Conservation (phyloP, 2,888 invertebrate genomes). For the Ischnus inquisitorius region DNA sequence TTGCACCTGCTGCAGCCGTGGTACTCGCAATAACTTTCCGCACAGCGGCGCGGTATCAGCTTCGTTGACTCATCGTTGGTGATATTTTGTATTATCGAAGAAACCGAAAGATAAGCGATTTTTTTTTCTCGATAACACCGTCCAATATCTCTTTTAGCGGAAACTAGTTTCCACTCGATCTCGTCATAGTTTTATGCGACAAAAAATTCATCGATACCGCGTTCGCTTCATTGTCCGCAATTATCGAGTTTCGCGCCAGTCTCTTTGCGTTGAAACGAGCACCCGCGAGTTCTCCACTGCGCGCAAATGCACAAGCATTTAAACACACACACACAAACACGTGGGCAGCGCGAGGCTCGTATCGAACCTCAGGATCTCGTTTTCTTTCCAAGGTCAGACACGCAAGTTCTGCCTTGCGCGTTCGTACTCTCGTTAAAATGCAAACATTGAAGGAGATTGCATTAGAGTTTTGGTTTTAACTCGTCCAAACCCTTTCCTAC, state of each 20-base stretch:
- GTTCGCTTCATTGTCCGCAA: constrained; percentile 7
- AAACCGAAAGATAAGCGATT: constrained; percentile 8
- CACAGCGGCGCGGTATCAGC: neutral
- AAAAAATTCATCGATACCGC: neutral
- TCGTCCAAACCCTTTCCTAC: neutral
- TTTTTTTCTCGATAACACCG: neutral
- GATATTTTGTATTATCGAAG: constrained; percentile 13
- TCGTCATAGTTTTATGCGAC: neutral
- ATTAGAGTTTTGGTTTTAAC: neutral
- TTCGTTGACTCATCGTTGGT: constrained; percentile 11
- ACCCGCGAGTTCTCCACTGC: constrained; percentile 6
- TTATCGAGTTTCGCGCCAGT: constrained; percentile 12
- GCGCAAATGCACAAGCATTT: constrained; percentile 18
- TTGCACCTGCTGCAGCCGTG: constrained; percentile 30
- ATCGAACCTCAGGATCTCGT: constrained; percentile 40
- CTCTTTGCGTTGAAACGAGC: neutral
- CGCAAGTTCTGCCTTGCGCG: constrained; percentile 18
- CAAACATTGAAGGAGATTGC: neutral
- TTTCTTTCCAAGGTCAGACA: constrained; percentile 49
- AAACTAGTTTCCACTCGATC: neutral
- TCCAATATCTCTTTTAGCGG: neutral
- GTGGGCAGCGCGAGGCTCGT: neutral
- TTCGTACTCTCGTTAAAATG: constrained; percentile 17
- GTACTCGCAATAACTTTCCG: constrained; percentile 4
- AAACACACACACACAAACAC: constrained; percentile 17